Base-by-base conservation (phyloP, 2,113 vertebrate species). In the Gymnorhina tibicen region DNA sequence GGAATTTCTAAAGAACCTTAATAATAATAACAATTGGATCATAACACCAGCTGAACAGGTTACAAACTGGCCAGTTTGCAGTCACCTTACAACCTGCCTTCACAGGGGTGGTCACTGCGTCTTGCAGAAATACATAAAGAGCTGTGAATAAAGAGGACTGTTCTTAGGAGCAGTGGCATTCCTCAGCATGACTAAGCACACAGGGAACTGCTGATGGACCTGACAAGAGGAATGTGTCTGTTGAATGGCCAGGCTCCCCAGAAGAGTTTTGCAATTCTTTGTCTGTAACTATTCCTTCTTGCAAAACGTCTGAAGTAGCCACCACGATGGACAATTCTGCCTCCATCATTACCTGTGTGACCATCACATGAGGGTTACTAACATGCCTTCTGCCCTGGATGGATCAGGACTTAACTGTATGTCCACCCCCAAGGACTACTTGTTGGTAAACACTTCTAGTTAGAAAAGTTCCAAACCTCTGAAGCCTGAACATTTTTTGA, bases 291-390 rank as follows among this genome's bases (percentile, higher is more conserved):
- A 12, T 37, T 78, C 8, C 49, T 74, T 89, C 30, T 67, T 42
- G n/a, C 16, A 63, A 62, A 91, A 66, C 19, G 62, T 70, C 5
- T 39, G 26, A 81, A 60, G 22, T 32, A 84, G 21, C 2, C 24
- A 52, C 12, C 32, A 9, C 0, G 6, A 55, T 53, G 32, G 21
- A 30, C 17, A 41, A 44, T 58, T 84, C 24, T 93, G 42, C 9
- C 41, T 59, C 49, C 35, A 16, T 60, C 13, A 8, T 77, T 50
- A 87, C 32, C 11, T n/a, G 32, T 69, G 46, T 70, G 41, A 49
- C n/a, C 26, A 13, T 62, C 30, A 77, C 7, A 30, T 0, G 0
- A 30, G 16, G 6, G 8, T 50, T 80, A 33, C 9, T 77, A n/a
- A 69, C 11, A 49, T 6, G 7, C 1, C 39, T 63, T 79, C 52